Conservation (phyloP, 2,888 invertebrate genomes). For the Drosophila setosimentum region DNA sequence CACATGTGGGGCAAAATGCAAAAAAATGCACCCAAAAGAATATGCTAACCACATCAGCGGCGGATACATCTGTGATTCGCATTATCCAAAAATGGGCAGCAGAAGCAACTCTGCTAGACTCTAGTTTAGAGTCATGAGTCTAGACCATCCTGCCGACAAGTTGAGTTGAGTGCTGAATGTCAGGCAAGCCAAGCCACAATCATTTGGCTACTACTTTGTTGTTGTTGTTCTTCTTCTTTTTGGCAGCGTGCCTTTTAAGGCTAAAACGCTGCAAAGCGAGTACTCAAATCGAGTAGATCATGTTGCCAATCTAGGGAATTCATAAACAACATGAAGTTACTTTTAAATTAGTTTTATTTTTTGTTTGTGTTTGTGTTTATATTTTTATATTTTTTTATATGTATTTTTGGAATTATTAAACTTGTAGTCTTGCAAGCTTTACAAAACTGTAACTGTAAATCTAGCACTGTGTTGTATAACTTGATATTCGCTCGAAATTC, state of each 20-base stretch:
- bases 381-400: not conserved
- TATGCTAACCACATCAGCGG: slow-evolving; percentile 33
- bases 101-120: slow-evolving; percentile 1
- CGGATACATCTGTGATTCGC: slow-evolving; percentile 38
- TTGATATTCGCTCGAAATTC: not conserved
- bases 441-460: not conserved
- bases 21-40: slow-evolving; percentile 38
- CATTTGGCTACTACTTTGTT: slow-evolving; percentile 10
- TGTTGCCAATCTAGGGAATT: not conserved
- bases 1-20: slow-evolving; percentile 69
- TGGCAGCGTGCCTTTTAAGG: slow-evolving; percentile 27
- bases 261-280: slow-evolving; percentile 10
- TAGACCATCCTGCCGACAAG: slow-evolving; percentile 12
- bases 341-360: not conserved
- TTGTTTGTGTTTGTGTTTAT: no score
- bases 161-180: slow-evolving; percentile 15
- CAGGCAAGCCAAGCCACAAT: not conserved
- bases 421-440: not conserved
- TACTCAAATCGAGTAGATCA: slow-evolving; percentile 12
- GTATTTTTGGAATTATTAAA: not conserved
- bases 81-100: slow-evolving; percentile 19
- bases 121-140: not conserved
- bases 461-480: no score
- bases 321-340: no score
- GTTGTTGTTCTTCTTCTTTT: not conserved